A percentile compares a stretch with the other conserved stretches of the same genome.
Conservation (phyloP, 1,140 invertebrate genomes). For the Bursaphelenchus mucronatus region DNA sequence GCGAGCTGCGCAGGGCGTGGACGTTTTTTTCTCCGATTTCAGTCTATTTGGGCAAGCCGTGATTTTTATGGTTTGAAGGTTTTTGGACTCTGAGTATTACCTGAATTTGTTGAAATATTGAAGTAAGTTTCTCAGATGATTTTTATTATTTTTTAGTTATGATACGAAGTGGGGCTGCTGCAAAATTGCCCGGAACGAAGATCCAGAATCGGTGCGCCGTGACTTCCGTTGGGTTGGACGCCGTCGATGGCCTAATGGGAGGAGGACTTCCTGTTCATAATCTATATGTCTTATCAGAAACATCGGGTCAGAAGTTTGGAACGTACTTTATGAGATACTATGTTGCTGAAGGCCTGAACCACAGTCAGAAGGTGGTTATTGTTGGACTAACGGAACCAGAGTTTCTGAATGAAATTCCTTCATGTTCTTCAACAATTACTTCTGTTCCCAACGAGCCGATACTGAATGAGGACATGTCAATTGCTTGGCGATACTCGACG, state of each 20-base stretch:
- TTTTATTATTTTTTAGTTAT: not conserved
- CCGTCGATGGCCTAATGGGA: constrained; percentile 15
- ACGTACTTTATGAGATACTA: constrained; percentile 24
- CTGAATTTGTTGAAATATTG: too few species aligned
- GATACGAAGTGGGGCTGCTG: constrained; percentile 13
- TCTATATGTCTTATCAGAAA: constrained; percentile 4
- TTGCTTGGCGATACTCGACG: constrained; percentile 26
- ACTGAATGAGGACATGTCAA: constrained; percentile 20
- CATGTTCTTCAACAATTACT: too few species aligned
- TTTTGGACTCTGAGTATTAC: too few species aligned
- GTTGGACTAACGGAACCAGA: not conserved
- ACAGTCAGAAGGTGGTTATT: constrained; percentile 22
- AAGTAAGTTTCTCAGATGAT: too few species aligned
- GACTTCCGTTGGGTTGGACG: constrained; percentile 6
- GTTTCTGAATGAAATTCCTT: too few species aligned
- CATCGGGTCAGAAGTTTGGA: constrained; percentile 17
- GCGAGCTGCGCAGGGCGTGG: too few species aligned
- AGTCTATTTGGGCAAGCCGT: too few species aligned
- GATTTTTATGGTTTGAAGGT: too few species aligned
- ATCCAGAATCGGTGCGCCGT: constrained; percentile 18
- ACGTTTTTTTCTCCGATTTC: too few species aligned
- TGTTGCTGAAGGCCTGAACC: constrained; percentile 12
- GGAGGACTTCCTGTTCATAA: constrained; percentile 16
- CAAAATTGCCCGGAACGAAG: constrained; percentile 14
- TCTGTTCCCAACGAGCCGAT: too few species aligned